These are phyloP conservation scores for Cydia splendana DNA, from an alignment of 1,140 invertebrate species.

Conservation along the genomic window DNA sequence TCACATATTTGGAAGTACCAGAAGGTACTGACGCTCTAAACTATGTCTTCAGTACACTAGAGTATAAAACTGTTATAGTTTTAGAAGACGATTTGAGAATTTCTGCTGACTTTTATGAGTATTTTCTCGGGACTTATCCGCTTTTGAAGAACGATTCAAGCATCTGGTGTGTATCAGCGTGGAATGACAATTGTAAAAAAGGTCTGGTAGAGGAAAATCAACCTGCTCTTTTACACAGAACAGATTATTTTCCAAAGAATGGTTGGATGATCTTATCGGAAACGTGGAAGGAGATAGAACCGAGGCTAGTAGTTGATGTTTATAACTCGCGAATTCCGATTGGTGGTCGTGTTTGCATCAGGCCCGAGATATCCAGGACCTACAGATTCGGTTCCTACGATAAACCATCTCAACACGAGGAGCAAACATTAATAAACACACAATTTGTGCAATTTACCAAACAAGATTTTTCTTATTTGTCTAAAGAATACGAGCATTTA, in stretches of 20 bases:
- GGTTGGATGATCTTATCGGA: slow-evolving; percentile 93
- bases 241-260: slow-evolving; percentile 99
- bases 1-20: not conserved
- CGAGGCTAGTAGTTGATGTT: not conserved
- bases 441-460: not conserved
- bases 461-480: not conserved
- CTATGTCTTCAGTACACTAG: not conserved
- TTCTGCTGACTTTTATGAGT: slow-evolving; percentile 98
- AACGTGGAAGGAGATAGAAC: not conserved
- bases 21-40: not conserved
- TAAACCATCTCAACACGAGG: not conserved
- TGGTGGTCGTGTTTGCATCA: not conserved
- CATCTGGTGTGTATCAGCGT: slow-evolving; percentile 96
- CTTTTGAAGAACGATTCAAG: slow-evolving; percentile 91
- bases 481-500: not conserved
- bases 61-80: not conserved
- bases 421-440: not conserved
- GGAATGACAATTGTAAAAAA: slow-evolving; percentile 99
- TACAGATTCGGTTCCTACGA: not conserved
- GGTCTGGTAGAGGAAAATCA: slow-evolving; percentile 87
- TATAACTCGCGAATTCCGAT: not conserved
- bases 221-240: slow-evolving; percentile 90
- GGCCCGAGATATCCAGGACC: slow-evolving; percentile 1
- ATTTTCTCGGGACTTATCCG: slow-evolving; percentile 95
- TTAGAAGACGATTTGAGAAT: slow-evolving; percentile 96